phyloP scores from a whole-genome alignment of 2,797 vertebrate species.

The Taeniopygia guttata region DNA sequence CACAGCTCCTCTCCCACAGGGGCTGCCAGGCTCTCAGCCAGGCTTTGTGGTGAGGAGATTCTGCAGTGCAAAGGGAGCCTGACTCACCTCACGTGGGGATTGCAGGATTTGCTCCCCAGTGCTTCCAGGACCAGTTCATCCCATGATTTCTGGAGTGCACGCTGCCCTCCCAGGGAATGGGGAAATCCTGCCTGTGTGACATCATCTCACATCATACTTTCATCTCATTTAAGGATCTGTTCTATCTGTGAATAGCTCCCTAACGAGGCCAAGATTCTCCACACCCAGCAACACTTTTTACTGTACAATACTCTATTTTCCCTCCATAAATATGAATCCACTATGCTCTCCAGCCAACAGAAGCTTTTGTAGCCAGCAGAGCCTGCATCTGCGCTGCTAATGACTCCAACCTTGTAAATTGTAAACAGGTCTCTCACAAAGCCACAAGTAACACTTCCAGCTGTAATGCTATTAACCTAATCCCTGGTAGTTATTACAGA shows the following conservation, averaged over 20 bases:
- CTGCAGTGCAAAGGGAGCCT: neutral
- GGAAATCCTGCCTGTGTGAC: neutral
- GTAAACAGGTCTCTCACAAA: conserved; percentile 58
- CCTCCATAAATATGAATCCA: neutral
- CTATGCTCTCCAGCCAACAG: neutral
- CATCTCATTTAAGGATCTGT: neutral
- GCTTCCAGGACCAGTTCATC: neutral
- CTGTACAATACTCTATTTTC: conserved; percentile 14
- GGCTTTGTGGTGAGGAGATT: neutral
- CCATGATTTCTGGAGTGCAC: neutral
- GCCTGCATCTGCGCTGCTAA: conserved; percentile 57
- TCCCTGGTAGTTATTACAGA: conserved; percentile 50
- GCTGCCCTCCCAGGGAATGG: neutral
- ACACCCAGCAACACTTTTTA: conserved; percentile 2
- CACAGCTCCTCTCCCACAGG: neutral
- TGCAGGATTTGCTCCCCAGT: neutral
- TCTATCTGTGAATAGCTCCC: neutral
- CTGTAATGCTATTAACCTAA: conserved; percentile 65
- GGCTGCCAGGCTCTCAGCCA: neutral
- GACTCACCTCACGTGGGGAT: neutral
- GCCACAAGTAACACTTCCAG: conserved; percentile 34
- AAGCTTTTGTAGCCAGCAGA: conserved; percentile 31
- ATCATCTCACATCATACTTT: too few relatives aligned
- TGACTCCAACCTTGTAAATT: conserved; percentile 60
- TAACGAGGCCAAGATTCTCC: conserved; percentile 18